Evolutionary conservation across 2,888 invertebrate genomes (phyloP).

Genomic region (Blastobasis lacticolella): DNA sequence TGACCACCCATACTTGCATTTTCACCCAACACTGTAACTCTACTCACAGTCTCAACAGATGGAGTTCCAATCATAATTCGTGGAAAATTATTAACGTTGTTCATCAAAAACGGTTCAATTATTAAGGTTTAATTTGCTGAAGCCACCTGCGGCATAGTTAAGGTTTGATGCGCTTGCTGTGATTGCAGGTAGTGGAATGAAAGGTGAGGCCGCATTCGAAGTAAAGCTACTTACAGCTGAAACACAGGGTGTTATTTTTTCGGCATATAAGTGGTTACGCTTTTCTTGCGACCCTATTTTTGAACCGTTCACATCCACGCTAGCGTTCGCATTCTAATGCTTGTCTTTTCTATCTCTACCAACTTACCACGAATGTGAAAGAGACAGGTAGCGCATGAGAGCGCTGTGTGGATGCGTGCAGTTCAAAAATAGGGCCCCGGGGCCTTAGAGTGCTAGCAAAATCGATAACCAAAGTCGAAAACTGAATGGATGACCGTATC

Average conservation of each 20-base stretch:
- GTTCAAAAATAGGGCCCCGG: no score
- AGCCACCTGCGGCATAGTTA: constrained; percentile 42
- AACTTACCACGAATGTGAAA: no score
- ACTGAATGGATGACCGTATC: no score
- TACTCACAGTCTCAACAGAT: constrained; percentile 17
- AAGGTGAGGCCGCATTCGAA: constrained; percentile 12
- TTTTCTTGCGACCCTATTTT: no score
- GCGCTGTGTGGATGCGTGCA: no score
- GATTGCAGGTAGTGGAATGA: constrained; percentile 19
- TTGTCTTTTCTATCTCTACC: no score
- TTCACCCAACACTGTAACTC: constrained; percentile 25
- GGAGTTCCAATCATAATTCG: constrained; percentile 48
- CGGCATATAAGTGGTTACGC: background rate
- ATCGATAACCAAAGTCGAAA: no score
- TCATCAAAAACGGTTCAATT: constrained; percentile 24
- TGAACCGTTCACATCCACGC: no score
- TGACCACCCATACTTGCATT: constrained; percentile 41
- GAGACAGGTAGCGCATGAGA: no score
- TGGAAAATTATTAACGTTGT: constrained; percentile 16
- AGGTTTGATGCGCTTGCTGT: constrained; percentile 34
- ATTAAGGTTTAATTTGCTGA: constrained; percentile 36
- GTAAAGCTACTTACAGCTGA: constrained; percentile 1
- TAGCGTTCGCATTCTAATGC: no score
- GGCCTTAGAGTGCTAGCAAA: no score
- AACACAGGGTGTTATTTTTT: constrained; percentile 17